Evolutionary conservation across 2,797 vertebrate species (phyloP), one percentile per base, ranked within the genome.

Genomic region (Hydrophis major): DNA sequence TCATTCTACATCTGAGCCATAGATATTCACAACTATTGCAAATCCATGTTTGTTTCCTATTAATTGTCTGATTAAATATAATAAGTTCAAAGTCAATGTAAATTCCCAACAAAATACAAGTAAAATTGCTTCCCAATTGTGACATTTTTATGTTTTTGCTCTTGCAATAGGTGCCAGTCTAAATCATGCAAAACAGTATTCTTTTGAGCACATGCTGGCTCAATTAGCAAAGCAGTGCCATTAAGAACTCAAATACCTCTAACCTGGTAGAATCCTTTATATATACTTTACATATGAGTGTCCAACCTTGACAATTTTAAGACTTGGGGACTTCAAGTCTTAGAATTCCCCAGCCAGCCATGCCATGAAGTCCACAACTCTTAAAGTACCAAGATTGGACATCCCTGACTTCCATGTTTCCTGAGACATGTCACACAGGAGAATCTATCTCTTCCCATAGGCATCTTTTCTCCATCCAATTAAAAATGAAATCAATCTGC

Each of bases 391-490:
- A 69, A 32, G 13, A 32, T 16, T 69, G 63, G 14, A 16, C 63
- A 69, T 69, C n/a, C 5, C n/a, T 69, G 66, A 69, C 32, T 69
- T 69, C 16, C 13, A 90, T 12, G 0, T 32, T 69, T 53, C 13
- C 1, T 87, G 56, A 50, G 11, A 87, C 14, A 32, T 7, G 0
- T 0, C 16, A 89, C 22, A 89, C 6, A 28, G 88, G 42, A 89
- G 7, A 89, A 2, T 16, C 83, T 90, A n/a, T 53, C 78, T 66
- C 11, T 47, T 90, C 57, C 28, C 20, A 13, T 66, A 61, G 92
- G 10, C 6, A 6, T 50, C 0, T 57, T 0, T 0, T 4, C 2
- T 69, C 42, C 13, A 69, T 55, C 20, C 20, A 47, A 83, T 47
- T 83, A 47, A 83, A 42, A 42, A 42, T 42, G 20, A 83, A 83